phyloP scores from a whole-genome alignment of 2,888 invertebrate genomes.

The Drosophila meridiana region DNA sequence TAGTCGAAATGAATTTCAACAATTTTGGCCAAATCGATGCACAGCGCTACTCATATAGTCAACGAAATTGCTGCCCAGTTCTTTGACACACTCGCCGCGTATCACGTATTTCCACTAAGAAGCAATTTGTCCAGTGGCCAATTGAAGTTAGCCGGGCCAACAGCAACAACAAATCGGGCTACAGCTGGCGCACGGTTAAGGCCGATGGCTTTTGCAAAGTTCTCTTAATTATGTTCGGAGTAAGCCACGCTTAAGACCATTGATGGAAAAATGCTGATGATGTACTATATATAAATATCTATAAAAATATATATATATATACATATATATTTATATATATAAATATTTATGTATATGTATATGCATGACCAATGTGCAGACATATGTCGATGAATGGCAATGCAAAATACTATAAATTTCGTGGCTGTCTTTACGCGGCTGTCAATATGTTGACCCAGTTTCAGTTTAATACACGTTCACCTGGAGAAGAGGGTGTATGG shows the following conservation, averaged over 20 bases:
- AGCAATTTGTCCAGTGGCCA: conserved; percentile 46
- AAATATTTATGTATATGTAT: background rate
- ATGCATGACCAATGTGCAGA: background rate
- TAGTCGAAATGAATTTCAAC: conserved; percentile 44
- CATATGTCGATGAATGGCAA: conserved; percentile 28
- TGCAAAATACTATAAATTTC: conserved; percentile 15
- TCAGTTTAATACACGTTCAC: background rate
- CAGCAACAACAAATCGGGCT: background rate
- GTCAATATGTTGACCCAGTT: conserved; percentile 6
- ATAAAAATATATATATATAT: background rate
- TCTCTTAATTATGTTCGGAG: conserved; percentile 43
- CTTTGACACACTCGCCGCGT: conserved; percentile 9
- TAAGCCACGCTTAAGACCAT: conserved; percentile 33
- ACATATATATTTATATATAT: background rate
- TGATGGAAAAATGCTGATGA: conserved; percentile 48
- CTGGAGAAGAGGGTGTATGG: background rate
- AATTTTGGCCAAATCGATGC: conserved; percentile 53
- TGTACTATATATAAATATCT: no score
- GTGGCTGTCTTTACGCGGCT: background rate
- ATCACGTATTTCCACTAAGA: conserved; percentile 22
- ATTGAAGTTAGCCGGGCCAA: conserved; percentile 16
- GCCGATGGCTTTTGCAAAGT: conserved; percentile 42
- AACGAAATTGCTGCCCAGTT: conserved; percentile 3
- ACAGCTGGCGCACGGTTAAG: conserved; percentile 13
- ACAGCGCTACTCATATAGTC: background rate